Base-by-base conservation (phyloP, 2,888 invertebrate genomes). In the Dryobota labecula region DNA sequence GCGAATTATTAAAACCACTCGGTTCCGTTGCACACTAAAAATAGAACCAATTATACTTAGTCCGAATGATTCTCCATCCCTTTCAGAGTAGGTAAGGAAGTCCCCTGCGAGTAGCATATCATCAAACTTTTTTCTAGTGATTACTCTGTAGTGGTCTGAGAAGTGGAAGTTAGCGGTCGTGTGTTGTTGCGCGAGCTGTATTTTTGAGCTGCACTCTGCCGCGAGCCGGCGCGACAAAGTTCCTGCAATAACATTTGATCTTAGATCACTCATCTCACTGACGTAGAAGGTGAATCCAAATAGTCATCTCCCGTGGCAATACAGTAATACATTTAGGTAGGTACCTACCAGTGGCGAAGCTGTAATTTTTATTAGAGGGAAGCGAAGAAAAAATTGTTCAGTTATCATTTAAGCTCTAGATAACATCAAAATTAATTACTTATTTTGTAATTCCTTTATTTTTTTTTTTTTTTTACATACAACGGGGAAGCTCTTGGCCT, bases 11-110 rank as follows among this genome's bases (percentile, higher is more conserved):
- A 20, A 62, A 47, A 38, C 18, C 0, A 24, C 30, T 38, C 24
- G 38, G 13, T 56, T 24, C 18, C 1, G 9, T 56, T 18, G 8
- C 43, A 53, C 13, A 24, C 9, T 24, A 43, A 11, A 41, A 54
- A 27, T 56, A 49, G 13, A 71, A 43, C 13, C 36, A 24, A 18
- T 2, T 33, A 68, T 88, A 96, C 96, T 94, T 58, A 96, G 89
- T 47, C 96, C 96, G 76, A 95, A 96, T 13, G 94, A 95, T 69
- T 96, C 94, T 8, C 95, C 95, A 65, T 93, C 88, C 78, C 88
- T 86, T 88, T 96, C 96, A 9, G 89, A 86, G 78, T 95, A 96
- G 2, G 95, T 94, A 9, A 96, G 91, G 27, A 96, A 92, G 30
- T 95, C 92, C 3, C 95, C 95, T 45, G 89, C 89, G 0, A 95